Evolutionary conservation across 2,113 vertebrate genomes (phyloP), one percentile per base, ranked within the genome.

Genomic region (Oostethus manadensis): DNA sequence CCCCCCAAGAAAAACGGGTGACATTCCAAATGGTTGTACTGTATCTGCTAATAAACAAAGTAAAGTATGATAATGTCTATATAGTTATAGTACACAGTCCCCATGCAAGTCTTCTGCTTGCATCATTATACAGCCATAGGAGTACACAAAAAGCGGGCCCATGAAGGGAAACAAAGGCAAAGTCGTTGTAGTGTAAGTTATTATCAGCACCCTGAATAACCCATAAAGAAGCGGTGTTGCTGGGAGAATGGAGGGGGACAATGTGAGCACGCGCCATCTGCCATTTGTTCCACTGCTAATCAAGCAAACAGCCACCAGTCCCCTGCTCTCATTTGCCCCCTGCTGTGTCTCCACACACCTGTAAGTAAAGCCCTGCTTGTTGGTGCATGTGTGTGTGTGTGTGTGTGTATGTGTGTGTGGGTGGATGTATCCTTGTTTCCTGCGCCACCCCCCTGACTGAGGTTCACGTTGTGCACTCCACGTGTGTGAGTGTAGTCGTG

Each of bases 201-300:
- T 71, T 77, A 80, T 78, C 68, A 78, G 68, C 51, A 54, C 60
- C 55, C 62, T 42, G 38, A 42, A 42, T 56, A 65, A 68, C 50
- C 51, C 58, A 74, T 70, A 70, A 62, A 74, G 57, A 68, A 67
- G 74, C 64, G 53, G 21, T 45, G 55, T 67, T 60, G 71, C 65
- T 66, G 62, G 73, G 76, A 71, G 73, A 73, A 70, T 76, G 75
- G 66, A 78, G 68, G 77, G 75, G 81, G 75, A 14, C 73, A 56
- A 58, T 60, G 63, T 56, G 71, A 80, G 73, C 74, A 80, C 63
- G 65, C 65, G 79, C 79, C 71, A 66, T 70, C 71, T 69, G 74
- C 78, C 81, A 72, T 84, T 86, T 82, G 64, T 78, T 86, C 72
- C 38, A 78, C 81, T 78, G 79, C 76, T 86, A 82, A 86, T 86